phyloP scores from a whole-genome alignment of 1,140 invertebrate species.

The Saxidomus purpurata region DNA sequence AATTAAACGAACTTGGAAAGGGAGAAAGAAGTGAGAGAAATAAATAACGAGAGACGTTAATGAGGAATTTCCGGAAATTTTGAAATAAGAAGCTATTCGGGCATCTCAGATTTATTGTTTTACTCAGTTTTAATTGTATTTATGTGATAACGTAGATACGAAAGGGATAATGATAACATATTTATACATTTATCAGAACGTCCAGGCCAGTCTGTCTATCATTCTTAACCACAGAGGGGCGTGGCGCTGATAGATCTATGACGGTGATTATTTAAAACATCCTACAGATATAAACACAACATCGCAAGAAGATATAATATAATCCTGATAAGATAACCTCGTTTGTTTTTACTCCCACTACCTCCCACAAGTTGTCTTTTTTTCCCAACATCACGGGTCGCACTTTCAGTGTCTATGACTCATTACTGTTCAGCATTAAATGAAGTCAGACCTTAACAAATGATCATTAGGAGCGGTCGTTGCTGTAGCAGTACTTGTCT shows the following conservation, averaged over 20 bases:
- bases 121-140: conserved; percentile 20
- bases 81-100: background rate
- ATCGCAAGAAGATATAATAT: background rate
- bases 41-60: background rate
- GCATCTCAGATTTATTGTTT: background rate
- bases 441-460: too few species aligned
- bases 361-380: background rate
- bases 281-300: background rate
- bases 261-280: conserved; percentile 2
- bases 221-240: conserved; percentile 4
- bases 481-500: too few species aligned
- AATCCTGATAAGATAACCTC: conserved; percentile 4
- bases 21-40: too few species aligned
- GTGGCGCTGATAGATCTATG: background rate
- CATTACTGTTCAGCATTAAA: too few species aligned
- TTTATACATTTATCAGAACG: conserved; percentile 1
- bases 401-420: too few species aligned
- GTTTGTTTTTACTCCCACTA: conserved; percentile 18
- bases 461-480: too few species aligned
- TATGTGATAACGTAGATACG: conserved; percentile 11
- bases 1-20: too few species aligned
- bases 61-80: background rate
- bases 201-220: background rate
- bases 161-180: background rate
- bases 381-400: too few species aligned